phyloP scores from a whole-genome alignment of 30 jellyfish, hydroid and myxozoan species.

The Aurelia aurita region DNA sequence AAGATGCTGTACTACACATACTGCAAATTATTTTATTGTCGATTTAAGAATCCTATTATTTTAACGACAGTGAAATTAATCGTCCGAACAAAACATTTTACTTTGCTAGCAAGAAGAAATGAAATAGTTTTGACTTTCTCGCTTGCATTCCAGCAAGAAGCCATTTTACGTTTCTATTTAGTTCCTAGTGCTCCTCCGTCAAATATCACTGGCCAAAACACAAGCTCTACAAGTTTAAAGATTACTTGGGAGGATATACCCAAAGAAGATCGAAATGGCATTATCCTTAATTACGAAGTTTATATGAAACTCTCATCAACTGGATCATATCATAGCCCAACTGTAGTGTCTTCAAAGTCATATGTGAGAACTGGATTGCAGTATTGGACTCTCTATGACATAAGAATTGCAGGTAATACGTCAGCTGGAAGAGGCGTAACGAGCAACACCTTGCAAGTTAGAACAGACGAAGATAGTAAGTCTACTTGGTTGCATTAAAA shows the following conservation, averaged over 20 bases:
- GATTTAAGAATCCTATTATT: too few relatives aligned
- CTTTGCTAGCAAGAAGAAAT: too few relatives aligned
- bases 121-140: too few relatives aligned
- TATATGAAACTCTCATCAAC: not conserved
- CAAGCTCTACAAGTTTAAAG: constrained; percentile 20
- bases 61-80: too few relatives aligned
- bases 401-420: constrained; percentile 9
- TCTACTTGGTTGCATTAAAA: not conserved
- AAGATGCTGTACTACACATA: too few relatives aligned
- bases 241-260: constrained; percentile 16
- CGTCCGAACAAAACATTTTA: too few relatives aligned
- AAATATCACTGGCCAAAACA: constrained; percentile 8
- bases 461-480: constrained; percentile 52
- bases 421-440: constrained; percentile 22
- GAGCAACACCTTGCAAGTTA: not conserved
- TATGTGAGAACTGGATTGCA: constrained; percentile 12
- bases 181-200: constrained; percentile 22
- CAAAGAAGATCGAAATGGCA: constrained; percentile 8
- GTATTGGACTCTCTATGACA: constrained; percentile 13
- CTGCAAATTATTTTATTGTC: too few relatives aligned
- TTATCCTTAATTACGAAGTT: constrained; percentile 9
- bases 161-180: not conserved
- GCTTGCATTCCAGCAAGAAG: too few relatives aligned
- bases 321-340: not conserved
- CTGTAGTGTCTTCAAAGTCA: constrained; percentile 5